Base-by-base conservation (phyloP, 2,888 invertebrate genomes). In the Synanthedon vespiformis region DNA sequence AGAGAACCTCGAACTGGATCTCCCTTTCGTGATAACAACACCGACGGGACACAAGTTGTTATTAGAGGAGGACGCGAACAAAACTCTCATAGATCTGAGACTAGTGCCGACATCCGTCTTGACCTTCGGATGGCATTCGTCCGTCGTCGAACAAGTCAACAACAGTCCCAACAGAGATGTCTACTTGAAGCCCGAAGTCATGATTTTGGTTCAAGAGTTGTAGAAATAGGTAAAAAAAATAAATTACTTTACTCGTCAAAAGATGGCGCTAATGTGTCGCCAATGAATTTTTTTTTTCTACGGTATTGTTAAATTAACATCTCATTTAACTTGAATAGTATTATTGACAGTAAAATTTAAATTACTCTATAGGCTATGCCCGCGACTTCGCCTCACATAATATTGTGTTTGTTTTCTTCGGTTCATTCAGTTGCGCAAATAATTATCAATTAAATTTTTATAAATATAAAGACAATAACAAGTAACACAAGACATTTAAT, bases 71-170 rank as follows among this genome's bases (percentile, higher is more conserved):
- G 93, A 94, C 60, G 88, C 89, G 44, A 92, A 93, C 47, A 92
- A 91, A 64, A 92, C 93, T 48, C 88, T 98, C 66, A 89, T 92
- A 0, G 94, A 97, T 67, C 88, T 94, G 51, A 89, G 92, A 62
- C 85, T 98, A 57, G 94, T 95, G 61, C 97, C 97, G 47, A 94
- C 96, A 3, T 91, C 92, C 48, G 89, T 96, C 64, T 85, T 98
- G 52, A 91, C 91, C 55, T 95, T 97, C 77, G 89, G 90, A 40
- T 92, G 92, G 90, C 90, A 92, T 63, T 66, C 81, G 1, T 84
- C 85, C 0, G 77, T 90, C 0, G 72, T 77, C 0, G 88, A 89
- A 12, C 82, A 89, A 52, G 85, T 89, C 8, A 76, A 74, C 44
- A 85, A 81, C 51, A 86, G 89, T 13, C 82, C 88, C 0, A 88